Percentiles rank a stretch among this genome's conserved stretches.
These are phyloP conservation scores for Oeneis ivallda DNA, from an alignment of 2,888 invertebrate genomes.

Conservation along the genomic window DNA sequence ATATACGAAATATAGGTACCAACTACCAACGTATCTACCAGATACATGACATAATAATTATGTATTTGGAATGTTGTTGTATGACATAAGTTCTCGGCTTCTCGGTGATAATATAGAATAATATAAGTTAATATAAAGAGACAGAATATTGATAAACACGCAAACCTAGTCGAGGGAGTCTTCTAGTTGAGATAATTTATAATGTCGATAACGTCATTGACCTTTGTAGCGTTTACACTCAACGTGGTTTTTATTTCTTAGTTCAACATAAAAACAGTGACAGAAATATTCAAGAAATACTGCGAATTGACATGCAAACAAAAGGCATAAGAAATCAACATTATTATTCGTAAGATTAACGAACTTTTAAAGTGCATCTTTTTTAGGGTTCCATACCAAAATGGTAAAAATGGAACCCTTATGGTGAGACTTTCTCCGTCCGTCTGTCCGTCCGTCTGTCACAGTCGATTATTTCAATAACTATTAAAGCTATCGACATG, in stretches of 20 bases:
- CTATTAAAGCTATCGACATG: too few relatives aligned
- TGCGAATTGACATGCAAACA: slow-evolving; percentile 11
- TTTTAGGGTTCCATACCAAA: too few relatives aligned
- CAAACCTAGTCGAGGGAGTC: not conserved
- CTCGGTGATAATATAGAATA: not conserved
- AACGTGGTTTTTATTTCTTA: not conserved
- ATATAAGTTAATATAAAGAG: not conserved
- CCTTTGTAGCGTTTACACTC: slow-evolving; percentile 4
- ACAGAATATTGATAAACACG: not conserved
- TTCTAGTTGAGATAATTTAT: not conserved
- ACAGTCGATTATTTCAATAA: too few relatives aligned
- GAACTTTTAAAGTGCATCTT: too few relatives aligned
- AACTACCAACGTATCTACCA: too few relatives aligned
- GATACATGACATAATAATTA: too few relatives aligned
- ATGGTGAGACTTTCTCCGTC: too few relatives aligned
- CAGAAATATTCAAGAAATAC: not conserved
- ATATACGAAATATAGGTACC: not conserved
- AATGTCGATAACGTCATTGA: slow-evolving; percentile 10
- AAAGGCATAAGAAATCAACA: not conserved
- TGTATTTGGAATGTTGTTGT: too few relatives aligned
- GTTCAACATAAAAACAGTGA: slow-evolving; percentile 1
- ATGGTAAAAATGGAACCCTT: too few relatives aligned
- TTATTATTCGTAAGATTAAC: too few relatives aligned
- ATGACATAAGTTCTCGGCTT: too few relatives aligned
- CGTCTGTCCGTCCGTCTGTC: too few relatives aligned